Evolutionary conservation across 2,888 invertebrate genomes (phyloP).

Genomic region (Diaphora mendica): DNA sequence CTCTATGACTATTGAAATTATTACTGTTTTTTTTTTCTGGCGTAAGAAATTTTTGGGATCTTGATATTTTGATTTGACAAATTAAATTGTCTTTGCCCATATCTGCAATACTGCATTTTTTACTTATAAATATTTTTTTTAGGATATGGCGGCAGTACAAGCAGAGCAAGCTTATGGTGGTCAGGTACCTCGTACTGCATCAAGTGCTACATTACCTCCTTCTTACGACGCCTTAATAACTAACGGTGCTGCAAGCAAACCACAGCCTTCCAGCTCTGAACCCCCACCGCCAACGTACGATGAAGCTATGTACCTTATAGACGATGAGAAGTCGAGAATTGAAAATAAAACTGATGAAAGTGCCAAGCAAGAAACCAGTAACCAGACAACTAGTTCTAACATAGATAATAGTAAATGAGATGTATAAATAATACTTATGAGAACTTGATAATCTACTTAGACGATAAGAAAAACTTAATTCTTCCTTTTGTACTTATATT

Average conservation of each 20-base stretch:
- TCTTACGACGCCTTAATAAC: slow-evolving; percentile 87
- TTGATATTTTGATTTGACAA: neutral
- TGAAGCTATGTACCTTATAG: slow-evolving; percentile 87
- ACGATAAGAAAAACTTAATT: slow-evolving; percentile 76
- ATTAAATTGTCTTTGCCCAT: neutral
- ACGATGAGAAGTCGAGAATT: slow-evolving; percentile 74
- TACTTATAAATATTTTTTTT: slow-evolving; percentile 53
- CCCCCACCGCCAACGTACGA: slow-evolving; percentile 88
- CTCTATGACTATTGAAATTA: neutral
- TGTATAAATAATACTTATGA: slow-evolving; percentile 44
- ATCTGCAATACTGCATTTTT: slow-evolving; percentile 6
- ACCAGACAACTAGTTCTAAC: slow-evolving; percentile 61
- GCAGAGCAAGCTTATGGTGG: slow-evolving; percentile 84
- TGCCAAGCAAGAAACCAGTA: slow-evolving; percentile 77
- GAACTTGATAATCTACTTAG: slow-evolving; percentile 60
- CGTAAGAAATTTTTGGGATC: neutral
- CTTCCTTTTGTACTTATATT: slow-evolving; percentile 82
- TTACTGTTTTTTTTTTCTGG: neutral
- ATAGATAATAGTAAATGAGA: slow-evolving; percentile 74
- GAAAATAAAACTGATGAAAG: slow-evolving; percentile 68
- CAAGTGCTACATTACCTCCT: slow-evolving; percentile 87
- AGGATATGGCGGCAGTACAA: slow-evolving; percentile 87
- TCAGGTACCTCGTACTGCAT: slow-evolving; percentile 84
- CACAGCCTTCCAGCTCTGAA: slow-evolving; percentile 83
- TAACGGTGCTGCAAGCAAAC: slow-evolving; percentile 73